Evolutionary conservation across 2,888 invertebrate species (phyloP), one percentile per base, ranked within the genome.

Genomic region (Diogma glabrata): DNA sequence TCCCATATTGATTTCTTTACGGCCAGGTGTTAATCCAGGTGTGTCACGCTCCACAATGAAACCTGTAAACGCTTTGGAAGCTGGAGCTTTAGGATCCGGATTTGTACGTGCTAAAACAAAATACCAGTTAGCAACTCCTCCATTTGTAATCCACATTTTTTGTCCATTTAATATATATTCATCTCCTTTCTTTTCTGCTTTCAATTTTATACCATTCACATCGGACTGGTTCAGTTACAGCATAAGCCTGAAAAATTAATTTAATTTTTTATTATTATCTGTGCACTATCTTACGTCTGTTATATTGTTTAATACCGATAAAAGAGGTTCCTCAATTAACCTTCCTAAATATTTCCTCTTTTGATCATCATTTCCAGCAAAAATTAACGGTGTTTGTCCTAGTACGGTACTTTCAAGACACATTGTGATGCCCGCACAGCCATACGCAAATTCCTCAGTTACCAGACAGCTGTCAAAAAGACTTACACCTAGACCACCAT

Each of bases 71-170:
- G 93, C 91, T 46, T 90, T 89, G 60, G 82, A 77, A 2, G 92
- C 80, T 1, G 92, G 81, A 51, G 78, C 75, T 68, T 91, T 91
- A 2, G 91, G 91, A 67, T 94, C 89, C 0, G 87, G 80, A 69
- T 88, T 81, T 1, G 92, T 89, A 54, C 92, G 77, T 0, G 93
- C 91, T 57, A 94, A 70, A 30, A 94, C 87, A 67, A 93, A 94
- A 68, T 87, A 85, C 88, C 87, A 94, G 70, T 88, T 90, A 14
- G 94, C 93, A 28, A 87, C 84, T 43, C 90, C 92, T 26, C 89
- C 93, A 66, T 92, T 92, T 46, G 94, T 94, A 63, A 95, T 94
- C 94, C 94, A 95, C 94, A 94, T 94, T 72, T 94, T 94, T 63
- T 88, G 87, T 3, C 94, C 94, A 66, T 90, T 83, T 12, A 94